Evolutionary conservation across 2,888 invertebrate species (phyloP), one percentile per base, ranked within the genome.

Genomic region (Drosophila stalkeri): DNA sequence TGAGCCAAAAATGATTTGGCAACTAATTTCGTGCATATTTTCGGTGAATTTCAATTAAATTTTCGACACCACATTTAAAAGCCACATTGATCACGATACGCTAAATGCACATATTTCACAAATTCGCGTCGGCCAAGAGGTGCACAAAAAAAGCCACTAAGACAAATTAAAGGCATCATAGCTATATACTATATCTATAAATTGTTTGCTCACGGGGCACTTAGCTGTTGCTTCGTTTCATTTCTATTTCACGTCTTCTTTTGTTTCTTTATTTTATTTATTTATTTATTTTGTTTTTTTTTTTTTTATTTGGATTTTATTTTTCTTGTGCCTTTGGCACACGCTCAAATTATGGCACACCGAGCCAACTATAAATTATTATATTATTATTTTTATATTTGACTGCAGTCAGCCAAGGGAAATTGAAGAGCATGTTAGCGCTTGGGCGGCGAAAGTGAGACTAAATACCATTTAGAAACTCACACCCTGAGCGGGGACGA

Each of bases 241-340:
- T 44, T 59, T 47, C 43, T 51, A n/a, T 66, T 47, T 60, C 23
- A 31, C 11, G 20, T 43, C 3, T 12, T 20, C 3, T 39, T 18
- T 33, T 49, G 7, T 12, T 11, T 20, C n/a, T 44, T 59, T 6
- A 14, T 39, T 39, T 39, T 16, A 39, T 39, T 18, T 16, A 33
- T 37, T 55, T n/a, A n/a, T n/a, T n/a, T n/a, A n/a, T n/a, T n/a
- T n/a, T n/a, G n/a, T n/a, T n/a, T n/a, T 0, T 14, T 12, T 4
- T 5, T 37, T 16, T 35, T 2, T 11, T 14, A 1, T 37, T 20
- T 27, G 6, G 5, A 27, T 23, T 47, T 9, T 11, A 18, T n/a
- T 70, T 57, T 37, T 46, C 43, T 64, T 70, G 69, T 79, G 88
- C 90, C 82, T 71, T 71, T 85, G 90, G 85, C 90, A 88, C 90